Base-by-base conservation (phyloP, 2,888 invertebrate species). In the Drosophila anomalipes region DNA sequence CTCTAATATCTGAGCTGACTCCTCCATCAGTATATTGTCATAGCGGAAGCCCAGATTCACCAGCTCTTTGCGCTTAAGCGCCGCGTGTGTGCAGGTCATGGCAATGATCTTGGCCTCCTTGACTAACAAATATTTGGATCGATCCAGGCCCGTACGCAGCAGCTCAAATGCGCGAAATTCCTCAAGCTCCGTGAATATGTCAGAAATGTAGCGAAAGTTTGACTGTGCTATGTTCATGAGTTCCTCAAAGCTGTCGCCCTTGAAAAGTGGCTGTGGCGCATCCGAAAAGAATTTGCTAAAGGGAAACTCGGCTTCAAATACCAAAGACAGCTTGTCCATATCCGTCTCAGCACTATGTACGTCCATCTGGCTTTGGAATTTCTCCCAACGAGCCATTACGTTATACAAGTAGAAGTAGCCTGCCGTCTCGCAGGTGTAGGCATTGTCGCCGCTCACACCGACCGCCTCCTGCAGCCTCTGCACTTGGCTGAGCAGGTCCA, bases 51-150 rank as follows among this genome's bases (percentile, higher is more conserved):
- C 96, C 93, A 98, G 96, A 92, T 98, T 97, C 0, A 99, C 99
- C 5, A 99, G 94, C 93, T 99, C 99, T 61, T 98, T 97, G 35
- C 99, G 95, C 92, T 99, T 99, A 16, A 99, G 94, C 0, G 99
- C 99, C 1, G 99, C 99, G 93, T 99, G 99, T 0, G 99, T 99
- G 94, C 99, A 99, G 0, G 99, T 99, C 99, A 99, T 99, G 1
- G 99, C 99, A 84, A 99, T 99, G 65, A 99, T 99, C 94, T 99
- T 99, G 0, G 99, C 99, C 93, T 99, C 99, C 92, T 99, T 98
- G 0, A 99, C 99, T 62, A 99, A 94, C 67, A 99, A 94, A 94
- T 99, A 99, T 91, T 99, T 98, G 0, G 99, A 98, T 57, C 99
- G 95, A 93, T 99, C 99, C 57, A 98, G 94, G 0, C 99, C 99